phyloP scores from a whole-genome alignment of 2,113 vertebrate species.

The Tetrao urogallus region DNA sequence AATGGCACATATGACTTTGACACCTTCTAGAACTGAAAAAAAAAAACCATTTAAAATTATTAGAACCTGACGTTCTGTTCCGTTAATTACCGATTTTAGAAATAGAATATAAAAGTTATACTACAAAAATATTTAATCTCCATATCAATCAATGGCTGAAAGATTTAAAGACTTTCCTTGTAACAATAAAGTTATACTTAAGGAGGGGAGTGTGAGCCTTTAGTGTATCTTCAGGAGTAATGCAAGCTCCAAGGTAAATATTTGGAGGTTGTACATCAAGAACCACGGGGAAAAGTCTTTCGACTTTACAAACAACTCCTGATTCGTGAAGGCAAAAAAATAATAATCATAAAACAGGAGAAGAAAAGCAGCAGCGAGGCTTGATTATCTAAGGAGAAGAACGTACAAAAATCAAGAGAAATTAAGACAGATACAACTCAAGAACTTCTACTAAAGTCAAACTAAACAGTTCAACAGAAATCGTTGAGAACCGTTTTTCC shows the following conservation, averaged over 20 bases:
- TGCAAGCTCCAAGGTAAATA: constrained; percentile 52
- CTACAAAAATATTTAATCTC: constrained; percentile 71
- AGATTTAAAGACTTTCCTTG: constrained; percentile 50
- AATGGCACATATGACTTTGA: constrained; percentile 61
- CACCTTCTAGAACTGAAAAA: constrained; percentile 31
- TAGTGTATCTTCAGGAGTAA: constrained; percentile 60
- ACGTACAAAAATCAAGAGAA: constrained; percentile 57
- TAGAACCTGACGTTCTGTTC: constrained; percentile 45
- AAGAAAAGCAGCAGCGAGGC: constrained; percentile 38
- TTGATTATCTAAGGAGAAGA: constrained; percentile 64
- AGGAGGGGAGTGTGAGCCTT: constrained; percentile 41
- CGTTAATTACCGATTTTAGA: constrained; percentile 53
- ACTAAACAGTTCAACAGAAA: constrained; percentile 41
- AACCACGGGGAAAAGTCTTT: constrained; percentile 61
- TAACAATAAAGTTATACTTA: neutral
- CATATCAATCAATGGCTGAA: constrained; percentile 58
- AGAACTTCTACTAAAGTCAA: constrained; percentile 55
- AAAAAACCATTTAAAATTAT: constrained; percentile 31
- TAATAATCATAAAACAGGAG: constrained; percentile 20
- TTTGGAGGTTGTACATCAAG: constrained; percentile 64
- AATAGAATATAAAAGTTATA: constrained; percentile 67
- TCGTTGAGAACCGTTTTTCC: constrained; percentile 26
- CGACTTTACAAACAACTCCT: constrained; percentile 44
- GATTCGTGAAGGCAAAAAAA: constrained; percentile 57
- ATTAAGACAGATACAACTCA: constrained; percentile 45